phyloP scores from a whole-genome alignment of 1,140 invertebrate species.

The Araneus ventricosus region DNA sequence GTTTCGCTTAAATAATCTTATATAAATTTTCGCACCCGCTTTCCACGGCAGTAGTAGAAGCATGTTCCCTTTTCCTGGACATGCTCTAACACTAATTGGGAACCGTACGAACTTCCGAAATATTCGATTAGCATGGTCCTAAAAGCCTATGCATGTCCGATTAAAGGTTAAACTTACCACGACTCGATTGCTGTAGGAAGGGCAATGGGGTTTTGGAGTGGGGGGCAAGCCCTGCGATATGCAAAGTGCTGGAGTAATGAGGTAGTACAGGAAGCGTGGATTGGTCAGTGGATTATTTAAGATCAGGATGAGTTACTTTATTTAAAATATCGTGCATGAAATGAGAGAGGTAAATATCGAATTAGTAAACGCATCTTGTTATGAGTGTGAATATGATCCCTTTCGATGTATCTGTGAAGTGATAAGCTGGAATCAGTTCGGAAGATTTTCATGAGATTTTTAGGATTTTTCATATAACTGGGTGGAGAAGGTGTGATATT shows the following conservation, averaged over 20 bases:
- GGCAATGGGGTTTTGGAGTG: neutral
- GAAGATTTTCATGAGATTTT: too few species aligned
- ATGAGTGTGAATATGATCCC: too few species aligned
- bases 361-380: too few species aligned
- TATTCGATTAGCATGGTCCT: conserved; percentile 41
- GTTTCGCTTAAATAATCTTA: conserved; percentile 37
- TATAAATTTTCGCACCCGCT: neutral
- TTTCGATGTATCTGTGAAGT: too few species aligned
- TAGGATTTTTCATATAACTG: too few species aligned
- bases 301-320: neutral
- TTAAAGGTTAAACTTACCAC: conserved; percentile 33
- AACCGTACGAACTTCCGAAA: conserved; percentile 26
- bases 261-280: neutral
- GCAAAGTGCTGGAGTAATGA: neutral
- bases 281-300: neutral
- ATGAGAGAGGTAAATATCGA: too few species aligned
- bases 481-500: too few species aligned
- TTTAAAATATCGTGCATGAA: too few species aligned
- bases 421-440: too few species aligned
- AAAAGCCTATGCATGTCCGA: conserved; percentile 40
- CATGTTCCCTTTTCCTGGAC: conserved; percentile 14
- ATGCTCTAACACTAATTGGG: conserved; percentile 48
- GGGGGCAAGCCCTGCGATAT: neutral
- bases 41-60: neutral
- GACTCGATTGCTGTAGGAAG: neutral